A percentile compares a stretch with the other conserved stretches of the same genome.
These are phyloP conservation scores for Andrena hattorfiana DNA, from an alignment of 2,888 invertebrate species.

Conservation along the genomic window DNA sequence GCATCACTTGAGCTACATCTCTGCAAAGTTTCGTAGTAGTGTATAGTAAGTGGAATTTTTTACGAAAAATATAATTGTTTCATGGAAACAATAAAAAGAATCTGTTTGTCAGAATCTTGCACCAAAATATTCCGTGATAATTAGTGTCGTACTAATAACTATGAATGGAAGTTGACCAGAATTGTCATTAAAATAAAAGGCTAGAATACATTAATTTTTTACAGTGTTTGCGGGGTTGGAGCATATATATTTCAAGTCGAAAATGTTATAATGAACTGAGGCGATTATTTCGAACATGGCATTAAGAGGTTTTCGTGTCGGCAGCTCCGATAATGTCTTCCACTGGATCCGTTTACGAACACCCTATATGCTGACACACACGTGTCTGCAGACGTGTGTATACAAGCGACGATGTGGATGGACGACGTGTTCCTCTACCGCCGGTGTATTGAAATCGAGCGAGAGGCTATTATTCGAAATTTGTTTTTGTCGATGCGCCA, in stretches of 20 bases:
- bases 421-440: slow-evolving; percentile 48
- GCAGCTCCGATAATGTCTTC: slow-evolving; percentile 4
- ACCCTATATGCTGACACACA: slow-evolving; percentile 5
- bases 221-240: background rate
- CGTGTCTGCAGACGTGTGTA: background rate
- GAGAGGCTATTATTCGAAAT: slow-evolving; percentile 73
- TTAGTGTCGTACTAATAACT: background rate
- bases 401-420: background rate
- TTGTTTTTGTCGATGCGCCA: slow-evolving; percentile 74
- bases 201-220: background rate
- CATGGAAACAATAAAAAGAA: background rate
- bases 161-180: background rate
- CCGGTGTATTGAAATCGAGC: slow-evolving; percentile 66
- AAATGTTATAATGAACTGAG: background rate
- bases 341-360: slow-evolving; percentile 25
- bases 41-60: too few relatives aligned
- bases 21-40: too few relatives aligned
- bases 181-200: background rate
- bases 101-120: background rate
- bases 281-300: background rate
- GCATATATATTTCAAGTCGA: background rate
- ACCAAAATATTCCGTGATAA: too few relatives aligned
- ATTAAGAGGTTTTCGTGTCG: slow-evolving; percentile 5
- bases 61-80: too few relatives aligned
- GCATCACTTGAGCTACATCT: too few relatives aligned